Conservation (phyloP, 1,140 invertebrate genomes). For the Teleopsis dalmanni region DNA sequence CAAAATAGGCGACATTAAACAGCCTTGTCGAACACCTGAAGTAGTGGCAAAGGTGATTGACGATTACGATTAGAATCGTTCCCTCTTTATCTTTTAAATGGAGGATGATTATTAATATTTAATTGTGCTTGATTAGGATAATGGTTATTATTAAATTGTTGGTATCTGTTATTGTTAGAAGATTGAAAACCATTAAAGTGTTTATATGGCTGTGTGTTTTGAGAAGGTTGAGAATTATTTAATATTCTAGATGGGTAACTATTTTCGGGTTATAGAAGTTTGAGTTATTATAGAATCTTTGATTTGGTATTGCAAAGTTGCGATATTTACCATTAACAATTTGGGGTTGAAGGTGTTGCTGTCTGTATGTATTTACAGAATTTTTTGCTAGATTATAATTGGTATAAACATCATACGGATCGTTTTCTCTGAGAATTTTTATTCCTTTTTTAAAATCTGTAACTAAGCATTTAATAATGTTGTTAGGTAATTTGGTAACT, state of each 20-base stretch:
- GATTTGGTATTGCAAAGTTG: no score
- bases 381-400: no score
- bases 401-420: constrained; percentile 1
- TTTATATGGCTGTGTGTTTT: not conserved
- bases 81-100: not conserved
- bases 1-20: no score
- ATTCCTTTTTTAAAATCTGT: constrained; percentile 5
- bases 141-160: no score
- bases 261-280: not conserved
- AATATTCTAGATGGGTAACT: not conserved
- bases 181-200: not conserved
- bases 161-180: not conserved
- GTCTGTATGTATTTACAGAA: no score
- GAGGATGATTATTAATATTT: not conserved
- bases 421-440: constrained; percentile 5
- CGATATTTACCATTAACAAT: not conserved
- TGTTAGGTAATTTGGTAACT: constrained; percentile 7
- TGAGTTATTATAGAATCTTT: no score
- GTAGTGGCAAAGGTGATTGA: no score
- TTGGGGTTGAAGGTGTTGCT: no score
- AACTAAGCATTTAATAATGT: constrained; percentile 6
- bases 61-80: not conserved
- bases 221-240: not conserved
- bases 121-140: not conserved
- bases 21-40: no score